Percentiles rank a stretch among this genome's conserved stretches.
Conservation (phyloP, 2,113 vertebrate species). For the Microcebus murinus region DNA sequence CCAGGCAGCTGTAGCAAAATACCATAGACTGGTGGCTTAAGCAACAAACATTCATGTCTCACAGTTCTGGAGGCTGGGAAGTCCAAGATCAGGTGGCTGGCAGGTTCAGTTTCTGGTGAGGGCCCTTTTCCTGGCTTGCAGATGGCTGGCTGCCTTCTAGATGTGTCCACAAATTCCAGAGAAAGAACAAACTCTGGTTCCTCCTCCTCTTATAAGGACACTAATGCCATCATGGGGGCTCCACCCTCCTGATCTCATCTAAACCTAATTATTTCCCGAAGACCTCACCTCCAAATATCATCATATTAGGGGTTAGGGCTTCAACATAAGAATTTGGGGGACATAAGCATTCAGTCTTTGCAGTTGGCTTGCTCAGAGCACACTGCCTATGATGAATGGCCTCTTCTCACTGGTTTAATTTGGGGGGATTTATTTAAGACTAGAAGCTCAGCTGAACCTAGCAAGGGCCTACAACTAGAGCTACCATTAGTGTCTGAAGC, state of each 20-base stretch:
- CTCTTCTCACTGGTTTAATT: neutral
- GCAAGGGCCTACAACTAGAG: neutral
- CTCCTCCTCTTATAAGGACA: neutral
- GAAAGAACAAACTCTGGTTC: no score
- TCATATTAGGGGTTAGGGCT: neutral
- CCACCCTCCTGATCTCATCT: neutral
- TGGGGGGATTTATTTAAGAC: neutral
- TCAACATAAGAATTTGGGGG: neutral
- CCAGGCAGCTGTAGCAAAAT: neutral
- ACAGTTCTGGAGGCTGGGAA: neutral
- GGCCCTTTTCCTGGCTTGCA: neutral
- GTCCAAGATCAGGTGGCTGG: no score
- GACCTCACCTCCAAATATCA: no score
- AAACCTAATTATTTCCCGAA: neutral
- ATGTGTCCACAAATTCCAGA: neutral
- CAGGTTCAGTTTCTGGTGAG: neutral
- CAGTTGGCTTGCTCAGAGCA: neutral
- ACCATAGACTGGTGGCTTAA: neutral
- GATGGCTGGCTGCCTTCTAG: neutral
- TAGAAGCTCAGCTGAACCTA: neutral
- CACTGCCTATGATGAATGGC: neutral
- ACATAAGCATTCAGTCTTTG: neutral
- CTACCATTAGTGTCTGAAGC: neutral
- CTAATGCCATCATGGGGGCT: neutral
- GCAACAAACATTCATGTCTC: neutral